phyloP scores from a whole-genome alignment of 2,113 vertebrate genomes.

The Pachycephala philippinensis region DNA sequence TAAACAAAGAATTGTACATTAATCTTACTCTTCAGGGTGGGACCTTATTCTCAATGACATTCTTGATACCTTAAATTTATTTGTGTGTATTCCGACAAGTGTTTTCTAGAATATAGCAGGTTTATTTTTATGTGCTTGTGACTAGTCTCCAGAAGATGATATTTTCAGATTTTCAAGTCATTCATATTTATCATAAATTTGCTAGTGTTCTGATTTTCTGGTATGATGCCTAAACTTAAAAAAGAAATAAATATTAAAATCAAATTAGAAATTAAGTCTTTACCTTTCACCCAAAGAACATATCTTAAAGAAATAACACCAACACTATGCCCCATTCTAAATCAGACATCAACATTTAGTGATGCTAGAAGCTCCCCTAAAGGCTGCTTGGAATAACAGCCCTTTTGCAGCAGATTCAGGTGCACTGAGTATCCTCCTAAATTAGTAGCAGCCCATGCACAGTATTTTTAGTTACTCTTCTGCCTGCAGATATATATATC shows the following conservation, averaged over 20 bases:
- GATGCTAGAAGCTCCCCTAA: neutral
- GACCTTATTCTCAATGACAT: neutral
- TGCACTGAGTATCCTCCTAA: neutral
- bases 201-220: neutral
- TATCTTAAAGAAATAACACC: neutral
- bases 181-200: neutral
- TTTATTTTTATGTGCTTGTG: neutral
- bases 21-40: neutral
- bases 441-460: neutral
- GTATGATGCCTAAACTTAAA: neutral
- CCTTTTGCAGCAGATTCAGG: neutral
- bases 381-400: neutral
- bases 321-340: neutral
- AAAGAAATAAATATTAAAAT: neutral
- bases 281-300: neutral
- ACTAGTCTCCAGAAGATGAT: neutral
- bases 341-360: neutral
- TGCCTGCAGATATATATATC: neutral
- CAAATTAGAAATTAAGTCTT: neutral
- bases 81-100: neutral
- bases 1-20: neutral
- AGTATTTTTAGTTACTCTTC: neutral
- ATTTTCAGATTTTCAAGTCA: neutral
- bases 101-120: neutral
- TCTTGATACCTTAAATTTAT: neutral